Percentiles rank a stretch among this genome's conserved stretches.
Evolutionary conservation across 2,113 vertebrate species (phyloP).

Genomic region (Lagopus muta): DNA sequence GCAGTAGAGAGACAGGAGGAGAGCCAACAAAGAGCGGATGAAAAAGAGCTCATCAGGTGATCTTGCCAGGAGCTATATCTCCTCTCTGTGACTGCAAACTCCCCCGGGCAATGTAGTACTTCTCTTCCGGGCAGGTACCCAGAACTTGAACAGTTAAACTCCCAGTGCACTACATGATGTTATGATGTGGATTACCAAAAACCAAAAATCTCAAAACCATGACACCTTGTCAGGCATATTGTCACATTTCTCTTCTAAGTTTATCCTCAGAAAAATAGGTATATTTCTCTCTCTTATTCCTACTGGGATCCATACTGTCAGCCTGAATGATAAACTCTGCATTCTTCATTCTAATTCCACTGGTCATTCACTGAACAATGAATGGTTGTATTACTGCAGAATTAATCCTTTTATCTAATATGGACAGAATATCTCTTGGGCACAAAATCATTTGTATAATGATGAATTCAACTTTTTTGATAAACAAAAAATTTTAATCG

Average conservation of each 20-base stretch:
- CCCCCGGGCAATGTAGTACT: no score
- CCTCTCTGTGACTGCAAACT: no score
- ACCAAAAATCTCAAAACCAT: no score
- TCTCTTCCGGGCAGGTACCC: no score
- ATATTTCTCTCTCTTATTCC: background rate
- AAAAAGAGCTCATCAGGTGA: no score
- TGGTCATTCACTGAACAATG: background rate
- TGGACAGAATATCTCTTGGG: background rate
- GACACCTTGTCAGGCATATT: background rate
- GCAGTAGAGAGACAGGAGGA: no score
- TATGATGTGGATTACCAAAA: no score
- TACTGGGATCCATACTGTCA: accelerated
- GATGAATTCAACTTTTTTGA: background rate
- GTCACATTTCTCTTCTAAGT: background rate
- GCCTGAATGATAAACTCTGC: background rate
- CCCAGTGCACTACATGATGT: no score
- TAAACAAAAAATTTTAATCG: background rate
- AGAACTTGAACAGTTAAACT: no score
- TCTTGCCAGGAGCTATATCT: no score
- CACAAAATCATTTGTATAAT: background rate
- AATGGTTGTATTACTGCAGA: background rate
- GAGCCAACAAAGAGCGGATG: no score
- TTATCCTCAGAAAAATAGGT: background rate
- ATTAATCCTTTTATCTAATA: background rate
- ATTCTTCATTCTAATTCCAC: background rate